Evolutionary conservation across 2,113 vertebrate species (phyloP), one percentile per base, ranked within the genome.

Genomic region (Boulengeromyrus knoepffleri): DNA sequence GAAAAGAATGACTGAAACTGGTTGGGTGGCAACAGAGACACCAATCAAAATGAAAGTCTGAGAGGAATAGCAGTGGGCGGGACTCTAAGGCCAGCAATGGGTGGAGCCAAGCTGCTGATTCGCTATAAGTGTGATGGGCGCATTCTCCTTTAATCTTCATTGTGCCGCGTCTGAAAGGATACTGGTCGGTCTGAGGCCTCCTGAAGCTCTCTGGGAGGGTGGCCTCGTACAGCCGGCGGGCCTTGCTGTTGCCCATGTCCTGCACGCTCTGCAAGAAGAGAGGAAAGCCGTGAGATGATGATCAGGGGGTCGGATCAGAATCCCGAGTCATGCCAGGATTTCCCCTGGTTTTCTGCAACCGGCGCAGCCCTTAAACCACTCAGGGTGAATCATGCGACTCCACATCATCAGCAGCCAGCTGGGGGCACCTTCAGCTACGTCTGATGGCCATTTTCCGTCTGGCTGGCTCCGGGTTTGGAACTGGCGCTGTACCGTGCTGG

Each of bases 101-200:
- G 31, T 4, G 74, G 74, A 19, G 74, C 15, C 74, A 80, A 80
- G 17, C 36, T 19, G 36, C 74, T 80, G 74, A 80, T 80, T 39
- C 5, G 74, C 36, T 80, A 42, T 42, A 39, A 80, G 2, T 80
- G 36, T 80, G 36, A 80, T 3, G 13, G 74, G 36, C 36, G 36
- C n/a, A 56, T 49, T 47, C 83, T 85, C 21, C 39, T 46, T n/a
- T 21, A 21, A 15, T 8, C 46, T 24, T 46, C 36, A 46, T 85
- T 46, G 8, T n/a, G 39, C 12, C 31, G 9, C 45, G 39, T 50
- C 83, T 90, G 91, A 93, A 94, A 99, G 97, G 98, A 99, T 99
- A 99, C 98, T 99, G 99, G 94, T 99, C 99, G 31, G 98, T 98
- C 93, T 99, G 98, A 91, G 99, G 98, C 92, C 98, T 97, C 95